Evolutionary conservation across 2,888 invertebrate genomes (phyloP), one percentile per base, ranked within the genome.

Genomic region (Blastobasis lacticolella): DNA sequence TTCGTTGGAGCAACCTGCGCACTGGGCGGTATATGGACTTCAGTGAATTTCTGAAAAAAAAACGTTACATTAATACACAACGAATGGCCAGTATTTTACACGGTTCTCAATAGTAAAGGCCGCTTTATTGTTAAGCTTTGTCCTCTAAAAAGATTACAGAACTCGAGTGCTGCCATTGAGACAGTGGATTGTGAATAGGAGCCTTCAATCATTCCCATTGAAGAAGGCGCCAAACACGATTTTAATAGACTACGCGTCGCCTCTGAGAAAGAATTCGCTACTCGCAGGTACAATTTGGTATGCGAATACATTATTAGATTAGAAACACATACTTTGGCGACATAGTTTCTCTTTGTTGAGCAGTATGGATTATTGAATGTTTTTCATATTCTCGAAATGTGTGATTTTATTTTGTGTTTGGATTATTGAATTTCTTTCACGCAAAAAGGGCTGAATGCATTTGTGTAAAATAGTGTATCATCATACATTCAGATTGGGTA

Each of bases 161-260:
- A 78, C 73, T 40, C 6, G 79, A 82, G 85, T 84, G 77, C 82
- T 52, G 63, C 81, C 80, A 83, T 88, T 86, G 82, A 86, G 75
- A 73, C 71, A 66, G 78, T 73, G 78, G 74, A 86, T 86, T 85
- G 86, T 86, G 23, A 23, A 83, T 86, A 79, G 75, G 74, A 67
- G 73, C 83, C 63, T 81, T 88, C 86, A 82, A 85, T 87, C 86
- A 84, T 82, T 43, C 75, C 75, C 79, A 86, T 86, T 85, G 81
- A 84, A 69, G 71, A 65, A 73, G 81, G 84, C 82, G 85, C 85
- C 81, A 83, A 86, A 86, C 71, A 75, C 68, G 75, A 82, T 74
- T 87, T 88, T 87, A 87, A 88, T 87, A 88, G 88, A 87, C 88
- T 85, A 61, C 53, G 63, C 69, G 87, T 87, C 88, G 87, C 87